These are phyloP conservation scores for Esox masquinongy DNA, from an alignment of 2,797 vertebrate genomes.

Conservation along the genomic window DNA sequence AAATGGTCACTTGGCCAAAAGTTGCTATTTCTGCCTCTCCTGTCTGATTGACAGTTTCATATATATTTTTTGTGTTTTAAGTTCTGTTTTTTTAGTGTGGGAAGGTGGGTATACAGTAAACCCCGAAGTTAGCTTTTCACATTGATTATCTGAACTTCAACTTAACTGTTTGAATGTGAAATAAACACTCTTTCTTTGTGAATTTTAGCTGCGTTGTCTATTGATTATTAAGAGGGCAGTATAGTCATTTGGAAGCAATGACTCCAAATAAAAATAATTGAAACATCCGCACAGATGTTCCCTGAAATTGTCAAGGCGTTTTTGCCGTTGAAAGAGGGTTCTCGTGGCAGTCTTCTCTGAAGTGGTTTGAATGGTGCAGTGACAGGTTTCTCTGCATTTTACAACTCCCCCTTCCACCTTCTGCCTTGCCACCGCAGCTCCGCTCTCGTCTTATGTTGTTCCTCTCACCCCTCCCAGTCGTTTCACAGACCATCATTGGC, in stretches of 20 bases:
- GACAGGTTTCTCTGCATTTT: neutral
- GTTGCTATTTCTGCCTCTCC: constrained; percentile 8
- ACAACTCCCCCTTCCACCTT: constrained; percentile 25
- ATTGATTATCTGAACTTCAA: constrained; percentile 41
- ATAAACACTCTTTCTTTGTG: constrained; percentile 60
- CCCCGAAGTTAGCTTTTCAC: neutral
- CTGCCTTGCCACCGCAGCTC: constrained; percentile 29
- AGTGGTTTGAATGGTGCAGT: constrained; percentile 33
- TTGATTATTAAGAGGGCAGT: constrained; percentile 35
- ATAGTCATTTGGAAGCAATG: neutral
- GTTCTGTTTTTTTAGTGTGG: constrained; percentile 30
- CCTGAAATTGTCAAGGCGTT: neutral
- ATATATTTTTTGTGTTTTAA: constrained; percentile 24
- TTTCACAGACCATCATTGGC: constrained; percentile 56
- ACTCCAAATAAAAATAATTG: neutral
- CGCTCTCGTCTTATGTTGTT: constrained; percentile 55
- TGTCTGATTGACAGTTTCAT: neutral
- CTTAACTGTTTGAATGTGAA: constrained; percentile 50
- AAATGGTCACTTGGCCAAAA: neutral
- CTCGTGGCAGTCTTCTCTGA: constrained; percentile 25
- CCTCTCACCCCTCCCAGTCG: constrained; percentile 5
- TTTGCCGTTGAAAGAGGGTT: neutral
- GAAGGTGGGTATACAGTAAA: too few species aligned
- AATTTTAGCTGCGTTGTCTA: constrained; percentile 51
- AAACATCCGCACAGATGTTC: neutral